Conservation (phyloP, 2,113 vertebrate genomes). For the Copsychus sechellarum region DNA sequence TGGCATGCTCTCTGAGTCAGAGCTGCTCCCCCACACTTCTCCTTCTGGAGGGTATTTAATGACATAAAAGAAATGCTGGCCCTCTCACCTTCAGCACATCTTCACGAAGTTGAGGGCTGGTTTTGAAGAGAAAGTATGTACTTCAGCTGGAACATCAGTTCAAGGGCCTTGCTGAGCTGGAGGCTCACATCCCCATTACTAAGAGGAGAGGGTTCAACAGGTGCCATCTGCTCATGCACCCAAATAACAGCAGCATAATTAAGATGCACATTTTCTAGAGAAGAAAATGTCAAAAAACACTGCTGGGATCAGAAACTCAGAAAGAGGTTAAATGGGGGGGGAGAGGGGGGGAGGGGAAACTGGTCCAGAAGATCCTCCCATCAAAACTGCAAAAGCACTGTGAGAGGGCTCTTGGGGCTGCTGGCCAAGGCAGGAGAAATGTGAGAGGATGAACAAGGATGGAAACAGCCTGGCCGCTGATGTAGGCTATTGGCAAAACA, state of each 20-base stretch:
- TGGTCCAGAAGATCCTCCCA: background rate
- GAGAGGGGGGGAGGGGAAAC: fast-evolving
- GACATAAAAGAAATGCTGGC: background rate
- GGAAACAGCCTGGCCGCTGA: background rate
- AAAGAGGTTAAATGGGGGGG: background rate
- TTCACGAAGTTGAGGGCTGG: background rate
- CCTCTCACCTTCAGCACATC: background rate
- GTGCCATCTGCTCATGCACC: fast-evolving
- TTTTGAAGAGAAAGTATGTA: background rate
- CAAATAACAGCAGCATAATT: background rate
- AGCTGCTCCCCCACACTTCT: fast-evolving
- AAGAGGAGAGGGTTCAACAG: background rate
- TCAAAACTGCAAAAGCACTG: background rate
- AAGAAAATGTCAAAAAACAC: background rate
- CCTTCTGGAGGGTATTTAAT: background rate
- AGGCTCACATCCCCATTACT: background rate
- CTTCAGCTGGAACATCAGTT: background rate
- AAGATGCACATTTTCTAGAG: background rate
- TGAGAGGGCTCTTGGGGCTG: background rate
- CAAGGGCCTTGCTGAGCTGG: background rate
- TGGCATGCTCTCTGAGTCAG: background rate
- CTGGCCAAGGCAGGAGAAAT: background rate
- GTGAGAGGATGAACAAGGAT: background rate
- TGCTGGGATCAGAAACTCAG: background rate
- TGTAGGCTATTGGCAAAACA: background rate